A percentile compares a stretch with the other conserved stretches of the same genome.
Evolutionary conservation across 2,113 vertebrate species (phyloP).

Genomic region (Phalacrocorax carbo): DNA sequence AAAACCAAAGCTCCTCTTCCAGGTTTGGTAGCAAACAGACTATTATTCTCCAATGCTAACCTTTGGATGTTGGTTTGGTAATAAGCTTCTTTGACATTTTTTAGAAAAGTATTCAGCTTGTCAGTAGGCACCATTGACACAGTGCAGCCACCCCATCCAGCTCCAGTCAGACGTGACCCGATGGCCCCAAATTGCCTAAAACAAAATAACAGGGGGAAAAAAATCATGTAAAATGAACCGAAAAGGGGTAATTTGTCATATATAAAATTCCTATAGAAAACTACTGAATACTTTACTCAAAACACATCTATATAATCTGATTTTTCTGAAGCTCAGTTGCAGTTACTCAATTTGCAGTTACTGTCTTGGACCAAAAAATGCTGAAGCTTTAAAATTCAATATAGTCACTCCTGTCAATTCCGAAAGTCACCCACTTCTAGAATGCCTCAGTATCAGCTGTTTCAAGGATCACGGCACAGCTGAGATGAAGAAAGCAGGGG

Average conservation of each 20-base stretch:
- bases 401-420: neutral
- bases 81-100: constrained; percentile 82
- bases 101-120: constrained; percentile 82
- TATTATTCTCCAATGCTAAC: constrained; percentile 73
- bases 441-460: constrained; percentile 30
- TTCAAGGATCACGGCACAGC: neutral
- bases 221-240: neutral
- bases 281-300: neutral
- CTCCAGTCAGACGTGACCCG: constrained; percentile 93
- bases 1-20: constrained; percentile 89
- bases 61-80: constrained; percentile 75
- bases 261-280: neutral
- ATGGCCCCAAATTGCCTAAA: constrained; percentile 88
- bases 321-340: neutral
- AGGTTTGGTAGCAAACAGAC: constrained; percentile 90
- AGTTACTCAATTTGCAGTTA: neutral
- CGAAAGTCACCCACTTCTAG: neutral
- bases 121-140: constrained; percentile 92
- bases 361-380: neutral
- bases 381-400: neutral
- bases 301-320: neutral
- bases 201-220: constrained; percentile 15
- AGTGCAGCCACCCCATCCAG: constrained; percentile 96
- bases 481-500: constrained; percentile 26
- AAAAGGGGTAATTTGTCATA: neutral